phyloP scores from a whole-genome alignment of 35 echinoderm and acorn worm species.

The Apostichopus parvimensis region DNA sequence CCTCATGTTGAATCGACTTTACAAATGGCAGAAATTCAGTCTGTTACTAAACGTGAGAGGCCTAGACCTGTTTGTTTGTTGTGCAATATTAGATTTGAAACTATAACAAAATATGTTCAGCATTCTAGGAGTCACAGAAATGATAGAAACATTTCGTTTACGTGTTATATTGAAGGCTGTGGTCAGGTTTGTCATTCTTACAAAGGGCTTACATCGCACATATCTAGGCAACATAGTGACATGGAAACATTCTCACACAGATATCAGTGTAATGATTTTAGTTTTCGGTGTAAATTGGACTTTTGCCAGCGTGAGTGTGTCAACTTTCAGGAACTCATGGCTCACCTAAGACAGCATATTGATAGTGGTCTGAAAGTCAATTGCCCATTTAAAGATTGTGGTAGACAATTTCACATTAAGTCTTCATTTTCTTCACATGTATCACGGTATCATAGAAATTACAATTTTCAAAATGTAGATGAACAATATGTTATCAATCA shows the following conservation, averaged over 20 bases:
- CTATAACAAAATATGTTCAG: background rate
- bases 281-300: background rate
- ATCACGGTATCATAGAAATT: background rate
- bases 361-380: background rate
- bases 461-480: background rate
- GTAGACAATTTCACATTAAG: background rate
- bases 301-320: background rate
- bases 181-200: background rate
- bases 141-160: background rate
- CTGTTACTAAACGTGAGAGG: background rate
- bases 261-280: background rate
- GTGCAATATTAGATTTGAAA: background rate
- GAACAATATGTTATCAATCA: background rate
- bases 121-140: background rate
- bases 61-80: background rate
- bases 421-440: background rate
- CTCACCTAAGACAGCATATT: background rate
- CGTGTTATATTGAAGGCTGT: background rate
- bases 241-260: background rate
- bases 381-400: background rate
- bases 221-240: background rate
- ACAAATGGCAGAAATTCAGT: too few relatives aligned
- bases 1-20: too few relatives aligned
- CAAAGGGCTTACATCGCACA: background rate
- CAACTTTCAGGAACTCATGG: background rate